Evolutionary conservation across 2,113 vertebrate genomes (phyloP), one percentile per base, ranked within the genome.

Genomic region (Nyctibius bracteatus): DNA sequence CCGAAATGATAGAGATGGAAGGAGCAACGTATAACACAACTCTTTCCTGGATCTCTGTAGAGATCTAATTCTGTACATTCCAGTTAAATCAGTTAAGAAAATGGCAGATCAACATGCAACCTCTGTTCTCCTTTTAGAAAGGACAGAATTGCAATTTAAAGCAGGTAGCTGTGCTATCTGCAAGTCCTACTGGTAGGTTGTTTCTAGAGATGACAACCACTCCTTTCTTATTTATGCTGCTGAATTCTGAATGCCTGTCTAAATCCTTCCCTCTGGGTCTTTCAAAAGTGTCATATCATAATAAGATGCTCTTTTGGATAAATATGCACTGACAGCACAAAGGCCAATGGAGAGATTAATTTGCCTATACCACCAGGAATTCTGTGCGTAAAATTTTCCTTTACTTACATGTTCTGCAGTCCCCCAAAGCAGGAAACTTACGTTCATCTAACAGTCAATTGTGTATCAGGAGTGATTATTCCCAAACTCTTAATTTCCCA

Each of bases 321-420:
- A 92, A 89, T 85, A 92, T 81, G 30, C 63, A 92, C 71, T 95
- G 94, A 92, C 80, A 94, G 86, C 49, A 77, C 47, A 87, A 84
- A 91, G 24, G 13, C 65, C 86, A 43, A 74, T 63, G 55, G n/a
- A 81, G 51, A 75, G n/a, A 77, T 70, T 67, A 6, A 71, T 94
- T 95, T 94, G 25, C 35, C 31, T 86, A 49, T 94, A 86, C 18
- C 28, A 95, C 22, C 54, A 81, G 43, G 12, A 94, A 86, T 8
- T 22, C 37, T 54, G 19, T 59, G 12, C 2, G 2, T 44, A 84
- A 81, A 67, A 47, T 72, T 84, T 74, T 59, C 14, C 16, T 47
- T 44, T 72, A 35, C 21, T 55, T 55, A n/a, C 8, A 33, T 4
- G 21, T 79, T 89, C 71, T 79, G 25, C 9, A 63, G 21, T 67